phyloP scores from a whole-genome alignment of 1,140 invertebrate genomes.

The Lordiphosa clarofinis region DNA sequence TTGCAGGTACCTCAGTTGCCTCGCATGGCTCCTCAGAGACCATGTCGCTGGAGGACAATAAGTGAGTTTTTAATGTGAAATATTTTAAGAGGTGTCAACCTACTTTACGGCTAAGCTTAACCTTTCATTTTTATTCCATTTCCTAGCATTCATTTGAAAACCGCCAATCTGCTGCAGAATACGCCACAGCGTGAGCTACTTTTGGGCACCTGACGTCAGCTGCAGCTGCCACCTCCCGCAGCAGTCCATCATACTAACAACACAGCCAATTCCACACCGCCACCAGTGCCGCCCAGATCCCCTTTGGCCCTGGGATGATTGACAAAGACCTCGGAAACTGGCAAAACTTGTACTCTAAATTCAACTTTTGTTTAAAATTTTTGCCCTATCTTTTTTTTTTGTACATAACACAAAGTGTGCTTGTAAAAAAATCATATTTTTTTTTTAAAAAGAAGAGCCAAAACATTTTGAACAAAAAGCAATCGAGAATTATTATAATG shows the following conservation, averaged over 20 bases:
- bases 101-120: too few relatives aligned
- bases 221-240: slow-evolving; percentile 46
- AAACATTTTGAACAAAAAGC: slow-evolving; percentile 51
- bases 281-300: slow-evolving; percentile 62
- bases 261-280: slow-evolving; percentile 52
- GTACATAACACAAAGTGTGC: slow-evolving; percentile 35
- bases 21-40: slow-evolving; percentile 78
- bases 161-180: slow-evolving; percentile 72
- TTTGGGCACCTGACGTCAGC: slow-evolving; percentile 67
- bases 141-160: slow-evolving; percentile 66
- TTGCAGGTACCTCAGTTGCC: slow-evolving; percentile 79
- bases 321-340: slow-evolving; percentile 16
- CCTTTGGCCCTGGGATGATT: slow-evolving; percentile 64
- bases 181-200: slow-evolving; percentile 70
- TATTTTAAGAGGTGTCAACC: too few relatives aligned
- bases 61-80: slow-evolving; percentile 43
- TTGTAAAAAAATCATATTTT: slow-evolving; percentile 37
- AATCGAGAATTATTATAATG: slow-evolving; percentile 52
- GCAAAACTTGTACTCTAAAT: slow-evolving; percentile 17
- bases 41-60: slow-evolving; percentile 78
- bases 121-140: not conserved
- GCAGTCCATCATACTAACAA: slow-evolving; percentile 27
- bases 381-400: slow-evolving; percentile 10
- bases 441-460: slow-evolving; percentile 36
- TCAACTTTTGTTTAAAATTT: slow-evolving; percentile 14